Base-by-base conservation (phyloP, 2,797 vertebrate genomes). In the Smutsia gigantea region DNA sequence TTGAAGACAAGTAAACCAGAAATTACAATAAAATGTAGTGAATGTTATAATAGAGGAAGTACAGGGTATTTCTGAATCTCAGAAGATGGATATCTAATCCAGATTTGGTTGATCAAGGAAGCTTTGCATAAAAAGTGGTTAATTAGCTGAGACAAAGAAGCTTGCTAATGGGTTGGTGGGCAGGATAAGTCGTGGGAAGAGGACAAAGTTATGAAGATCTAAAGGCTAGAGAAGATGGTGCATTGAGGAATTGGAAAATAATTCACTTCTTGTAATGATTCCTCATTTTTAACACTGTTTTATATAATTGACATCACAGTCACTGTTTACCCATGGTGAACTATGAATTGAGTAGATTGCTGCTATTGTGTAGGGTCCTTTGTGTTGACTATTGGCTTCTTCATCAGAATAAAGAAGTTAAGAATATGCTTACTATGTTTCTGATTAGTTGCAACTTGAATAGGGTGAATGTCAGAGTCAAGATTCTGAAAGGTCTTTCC, bases 101-200 rank as follows among this genome's bases (percentile, higher is more conserved):
- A 89, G 53, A 64, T 94, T 90, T 90, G 63, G 39, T 34, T 91
- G 77, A 88, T 93, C 19, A 63, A 59, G 68, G 77, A 95, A 93
- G 12, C 49, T 69, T 75, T n/a, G 37, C 21, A 77, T 91, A 68
- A 86, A 82, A 87, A 92, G 21, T 46, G 31, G 8, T 66, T 0
- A 69, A 63, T 63, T 85, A 61, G 6, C 55, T 77, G 66, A 93
- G 37, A 92, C 37, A 84, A 87, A 92, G 37, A 37, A 81, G 7
- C 81, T 37, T 84, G 61, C 37, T 42, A 59, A 74, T 86, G 61
- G 34, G 23, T 25, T 87, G 29, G 29, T 84, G 49, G 19, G 12
- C 15, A 17, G 69, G 42, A 59, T 21, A 19, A 92, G 21, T 42
- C 92, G 68, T 93, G 34, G 31, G 31, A 51, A 39, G 66, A 81